These are phyloP conservation scores for Monoplex corrugatus DNA, from an alignment of 2,888 invertebrate species.

Conservation along the genomic window DNA sequence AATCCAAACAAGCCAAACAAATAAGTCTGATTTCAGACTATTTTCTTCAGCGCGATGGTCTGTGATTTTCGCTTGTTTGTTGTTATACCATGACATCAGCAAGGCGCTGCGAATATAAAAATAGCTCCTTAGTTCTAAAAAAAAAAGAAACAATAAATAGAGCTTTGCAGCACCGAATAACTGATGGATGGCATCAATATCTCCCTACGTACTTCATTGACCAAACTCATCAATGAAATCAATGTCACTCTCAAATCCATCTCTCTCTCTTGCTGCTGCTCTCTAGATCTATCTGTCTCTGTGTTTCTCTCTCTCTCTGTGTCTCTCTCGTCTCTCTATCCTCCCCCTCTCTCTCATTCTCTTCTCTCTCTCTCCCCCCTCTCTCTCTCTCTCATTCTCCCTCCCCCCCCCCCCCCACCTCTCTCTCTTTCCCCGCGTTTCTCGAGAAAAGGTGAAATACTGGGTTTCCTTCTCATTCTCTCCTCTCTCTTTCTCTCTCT, in stretches of 20 bases:
- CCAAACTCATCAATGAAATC: too few relatives aligned
- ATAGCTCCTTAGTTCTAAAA: too few relatives aligned
- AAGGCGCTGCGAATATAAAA: too few relatives aligned
- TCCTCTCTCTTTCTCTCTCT: background rate
- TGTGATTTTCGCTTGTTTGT: too few relatives aligned
- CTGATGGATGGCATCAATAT: too few relatives aligned
- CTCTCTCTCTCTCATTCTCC: background rate
- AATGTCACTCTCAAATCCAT: background rate
- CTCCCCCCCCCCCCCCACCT: background rate
- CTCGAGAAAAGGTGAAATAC: background rate
- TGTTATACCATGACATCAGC: too few relatives aligned
- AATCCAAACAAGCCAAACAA: too few relatives aligned
- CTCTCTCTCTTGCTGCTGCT: conserved; percentile 13
- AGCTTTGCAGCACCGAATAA: too few relatives aligned
- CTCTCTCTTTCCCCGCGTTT: background rate
- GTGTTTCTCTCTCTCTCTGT: conserved; percentile 31
- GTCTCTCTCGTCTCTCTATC: background rate
- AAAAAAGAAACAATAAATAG: too few relatives aligned
- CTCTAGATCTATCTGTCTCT: conserved; percentile 34
- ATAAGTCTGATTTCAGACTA: too few relatives aligned
- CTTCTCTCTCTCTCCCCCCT: background rate
- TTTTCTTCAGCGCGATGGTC: too few relatives aligned
- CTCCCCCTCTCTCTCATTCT: conserved; percentile 14
- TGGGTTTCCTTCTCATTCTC: background rate
- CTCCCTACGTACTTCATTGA: too few relatives aligned